Conservation (phyloP, 2,797 vertebrate genomes). For the Kryptopterus vitreolus region DNA sequence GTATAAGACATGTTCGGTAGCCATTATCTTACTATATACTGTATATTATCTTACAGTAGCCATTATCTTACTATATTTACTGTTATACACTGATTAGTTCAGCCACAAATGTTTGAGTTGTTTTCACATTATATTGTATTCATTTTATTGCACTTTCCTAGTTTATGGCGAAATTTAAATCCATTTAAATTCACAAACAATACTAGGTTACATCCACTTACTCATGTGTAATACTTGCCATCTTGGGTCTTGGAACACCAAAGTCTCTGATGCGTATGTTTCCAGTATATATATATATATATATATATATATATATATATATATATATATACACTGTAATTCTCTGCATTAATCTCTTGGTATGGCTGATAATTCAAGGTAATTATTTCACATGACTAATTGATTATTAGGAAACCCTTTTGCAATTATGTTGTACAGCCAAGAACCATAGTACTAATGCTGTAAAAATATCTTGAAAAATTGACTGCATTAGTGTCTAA, state of each 20-base stretch:
- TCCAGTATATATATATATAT: not conserved
- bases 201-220: not conserved
- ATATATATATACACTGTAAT: too few species aligned
- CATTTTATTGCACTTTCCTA: not conserved
- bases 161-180: not conserved
- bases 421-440: too few species aligned
- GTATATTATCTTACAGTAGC: not conserved
- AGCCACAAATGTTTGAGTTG: not conserved
- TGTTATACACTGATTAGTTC: not conserved
- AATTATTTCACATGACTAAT: too few species aligned
- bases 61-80: conserved; percentile 1
- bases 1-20: not conserved
- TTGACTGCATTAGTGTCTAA: too few species aligned
- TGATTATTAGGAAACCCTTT: too few species aligned
- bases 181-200: not conserved
- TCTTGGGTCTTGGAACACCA: not conserved
- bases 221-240: not conserved
- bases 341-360: too few species aligned
- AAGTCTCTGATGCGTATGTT: not conserved
- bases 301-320: too few species aligned
- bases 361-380: too few species aligned
- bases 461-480: too few species aligned
- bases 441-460: too few species aligned
- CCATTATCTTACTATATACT: too few species aligned
- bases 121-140: not conserved